Evolutionary conservation across 2,797 vertebrate species (phyloP), one percentile per base, ranked within the genome.

Genomic region (Oreochromis grahami): DNA sequence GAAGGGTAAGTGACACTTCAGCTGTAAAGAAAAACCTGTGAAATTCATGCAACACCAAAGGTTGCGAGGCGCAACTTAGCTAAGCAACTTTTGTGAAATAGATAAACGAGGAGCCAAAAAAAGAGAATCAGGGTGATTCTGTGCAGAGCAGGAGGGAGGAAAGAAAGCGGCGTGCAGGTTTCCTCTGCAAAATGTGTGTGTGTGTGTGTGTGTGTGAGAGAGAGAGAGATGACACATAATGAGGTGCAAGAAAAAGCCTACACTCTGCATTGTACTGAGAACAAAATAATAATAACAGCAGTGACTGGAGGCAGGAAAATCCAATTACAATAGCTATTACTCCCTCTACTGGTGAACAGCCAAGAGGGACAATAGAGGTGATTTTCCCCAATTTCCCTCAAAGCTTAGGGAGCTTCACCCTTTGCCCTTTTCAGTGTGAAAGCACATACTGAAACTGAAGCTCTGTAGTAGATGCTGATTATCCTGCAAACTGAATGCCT

Each of bases 261-360:
- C 80, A 77, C 82, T 92, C 81, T 86, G 84, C 88, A 92, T 87
- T 91, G 88, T 90, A 81, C 82, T 88, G 72, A 76, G 82, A 88
- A 76, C 81, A 86, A 91, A 91, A 94, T 88, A 88, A 86, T 86
- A 86, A 88, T 36, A 91, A 85, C 58, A 78, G 80, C 82, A 88
- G 72, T 87, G 85, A 83, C 80, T 80, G 15, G 56, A 87, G 82
- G 85, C 78, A 86, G 58, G 36, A 83, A 91, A 92, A 89, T 86
- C 81, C 84, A 88, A 88, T 94, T 92, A 91, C 86, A 90, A 80
- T 52, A 89, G 86, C 86, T 84, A 58, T 86, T 88, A 89, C 90
- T 88, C 87, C 91, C 91, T 89, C 89, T 92, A 15, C 89, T 91
- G 92, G 93, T 86, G 80, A 86, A 80, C 77, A 85, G 85, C 86